Conservation (phyloP, 1,140 invertebrate genomes). For the Choristoneura fumiferana region DNA sequence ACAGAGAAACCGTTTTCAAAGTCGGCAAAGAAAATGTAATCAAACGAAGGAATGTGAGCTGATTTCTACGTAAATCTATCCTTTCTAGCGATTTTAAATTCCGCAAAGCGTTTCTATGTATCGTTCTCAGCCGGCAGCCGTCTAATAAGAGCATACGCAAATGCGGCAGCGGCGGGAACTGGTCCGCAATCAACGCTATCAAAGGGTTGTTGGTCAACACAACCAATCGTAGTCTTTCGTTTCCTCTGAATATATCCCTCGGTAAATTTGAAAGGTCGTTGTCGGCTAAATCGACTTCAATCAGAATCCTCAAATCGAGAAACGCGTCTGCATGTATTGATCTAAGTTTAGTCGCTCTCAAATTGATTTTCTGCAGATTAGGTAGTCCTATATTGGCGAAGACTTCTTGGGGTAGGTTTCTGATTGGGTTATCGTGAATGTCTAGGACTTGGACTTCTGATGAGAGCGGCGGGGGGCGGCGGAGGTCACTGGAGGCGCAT, state of each 20-base stretch:
- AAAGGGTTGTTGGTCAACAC: conserved; percentile 87
- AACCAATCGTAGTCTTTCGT: conserved; percentile 85
- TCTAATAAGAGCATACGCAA: conserved; percentile 87
- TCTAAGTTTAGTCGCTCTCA: conserved; percentile 85
- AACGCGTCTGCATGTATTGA: conserved; percentile 90
- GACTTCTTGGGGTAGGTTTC: conserved; percentile 86
- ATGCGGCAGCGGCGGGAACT: conserved; percentile 87
- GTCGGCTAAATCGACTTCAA: conserved; percentile 91
- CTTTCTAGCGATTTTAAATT: conserved; percentile 71
- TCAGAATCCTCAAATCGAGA: conserved; percentile 89
- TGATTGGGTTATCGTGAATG: conserved; percentile 88
- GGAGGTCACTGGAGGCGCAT: conserved; percentile 87
- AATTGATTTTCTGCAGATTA: conserved; percentile 90
- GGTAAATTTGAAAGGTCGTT: conserved; percentile 85
- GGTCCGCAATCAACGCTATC: conserved; percentile 80
- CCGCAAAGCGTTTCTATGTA: conserved; percentile 83
- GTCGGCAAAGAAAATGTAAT: conserved; percentile 69
- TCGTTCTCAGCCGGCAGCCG: conserved; percentile 84
- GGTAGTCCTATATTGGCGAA: conserved; percentile 88
- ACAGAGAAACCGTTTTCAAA: conserved; percentile 87
- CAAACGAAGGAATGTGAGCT: conserved; percentile 71
- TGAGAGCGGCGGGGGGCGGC: conserved; percentile 87
- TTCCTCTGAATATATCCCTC: conserved; percentile 86
- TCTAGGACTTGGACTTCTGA: conserved; percentile 92
- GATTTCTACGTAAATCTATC: conserved; percentile 72